A percentile compares a stretch with the other conserved stretches of the same genome.
Evolutionary conservation across 1,140 invertebrate genomes (phyloP).

Genomic region (Pseudomyrmex gracilis): DNA sequence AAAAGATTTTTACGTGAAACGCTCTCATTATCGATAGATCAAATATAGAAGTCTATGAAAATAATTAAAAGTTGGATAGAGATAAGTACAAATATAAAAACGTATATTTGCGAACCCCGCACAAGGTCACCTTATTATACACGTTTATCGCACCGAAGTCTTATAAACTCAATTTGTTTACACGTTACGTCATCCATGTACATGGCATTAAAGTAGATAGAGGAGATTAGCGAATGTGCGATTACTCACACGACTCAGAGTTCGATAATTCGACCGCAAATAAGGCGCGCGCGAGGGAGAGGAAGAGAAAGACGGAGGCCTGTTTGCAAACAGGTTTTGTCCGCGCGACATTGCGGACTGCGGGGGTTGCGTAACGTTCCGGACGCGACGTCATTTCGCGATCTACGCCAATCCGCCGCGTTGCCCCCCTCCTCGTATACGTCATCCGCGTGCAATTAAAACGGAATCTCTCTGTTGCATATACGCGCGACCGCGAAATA

Average conservation of each 20-base stretch:
- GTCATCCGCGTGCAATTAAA: conserved; percentile 65
- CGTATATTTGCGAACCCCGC: too few species aligned
- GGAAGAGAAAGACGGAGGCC: conserved; percentile 10
- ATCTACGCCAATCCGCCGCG: conserved; percentile 39
- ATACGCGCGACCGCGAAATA: conserved; percentile 21
- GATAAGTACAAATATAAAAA: too few species aligned
- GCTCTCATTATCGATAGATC: background rate
- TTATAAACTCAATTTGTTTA: background rate
- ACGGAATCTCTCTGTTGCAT: conserved; percentile 59
- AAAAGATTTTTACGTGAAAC: background rate
- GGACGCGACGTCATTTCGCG: conserved; percentile 29
- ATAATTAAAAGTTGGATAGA: too few species aligned
- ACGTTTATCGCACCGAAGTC: too few species aligned
- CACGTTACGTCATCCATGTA: too few species aligned
- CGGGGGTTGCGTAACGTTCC: conserved; percentile 56
- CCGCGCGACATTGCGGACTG: conserved; percentile 58
- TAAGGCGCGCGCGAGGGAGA: conserved; percentile 11
- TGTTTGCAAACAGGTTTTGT: conserved; percentile 62
- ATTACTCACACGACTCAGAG: conserved; percentile 12
- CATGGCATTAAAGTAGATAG: background rate
- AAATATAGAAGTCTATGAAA: background rate
- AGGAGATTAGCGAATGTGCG: conserved; percentile 9
- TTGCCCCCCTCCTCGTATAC: background rate
- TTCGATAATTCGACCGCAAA: conserved; percentile 25
- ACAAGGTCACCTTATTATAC: conserved; percentile 8